Evolutionary conservation across 2,888 invertebrate genomes (phyloP).

Genomic region (Microchrysa polita): DNA sequence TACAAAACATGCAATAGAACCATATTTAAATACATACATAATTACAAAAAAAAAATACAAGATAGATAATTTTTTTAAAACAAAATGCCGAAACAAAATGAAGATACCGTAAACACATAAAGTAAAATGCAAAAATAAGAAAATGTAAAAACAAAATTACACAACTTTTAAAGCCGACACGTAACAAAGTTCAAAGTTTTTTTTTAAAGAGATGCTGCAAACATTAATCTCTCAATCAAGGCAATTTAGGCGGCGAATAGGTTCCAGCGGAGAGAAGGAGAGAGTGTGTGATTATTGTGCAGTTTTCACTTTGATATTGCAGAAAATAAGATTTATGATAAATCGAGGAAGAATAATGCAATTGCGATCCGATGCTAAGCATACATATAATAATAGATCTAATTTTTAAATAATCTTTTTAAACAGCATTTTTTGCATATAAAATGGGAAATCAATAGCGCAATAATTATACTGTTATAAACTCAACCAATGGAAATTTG

Average conservation of each 20-base stretch:
- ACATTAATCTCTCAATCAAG: slow-evolving; percentile 6
- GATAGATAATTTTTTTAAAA: slow-evolving; percentile 46
- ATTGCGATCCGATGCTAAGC: slow-evolving; percentile 26
- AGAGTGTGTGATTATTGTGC: neutral
- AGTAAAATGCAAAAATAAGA: slow-evolving; percentile 46
- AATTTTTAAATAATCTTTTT: slow-evolving; percentile 29
- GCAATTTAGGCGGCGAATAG: neutral
- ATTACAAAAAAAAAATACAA: no score
- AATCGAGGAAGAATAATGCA: no score
- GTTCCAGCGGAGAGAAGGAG: neutral
- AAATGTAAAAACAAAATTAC: slow-evolving; percentile 35
- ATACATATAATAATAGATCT: slow-evolving; percentile 32
- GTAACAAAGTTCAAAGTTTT: slow-evolving; percentile 50
- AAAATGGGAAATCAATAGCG: slow-evolving; percentile 42
- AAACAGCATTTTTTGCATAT: slow-evolving; percentile 26
- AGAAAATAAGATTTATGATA: neutral
- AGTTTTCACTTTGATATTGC: no score
- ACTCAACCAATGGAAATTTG: slow-evolving; percentile 27
- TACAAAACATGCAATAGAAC: slow-evolving; percentile 53
- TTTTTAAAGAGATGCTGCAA: slow-evolving; percentile 39
- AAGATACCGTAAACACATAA: neutral
- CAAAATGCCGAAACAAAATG: slow-evolving; percentile 1
- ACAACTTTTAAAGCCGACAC: slow-evolving; percentile 45
- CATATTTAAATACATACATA: slow-evolving; percentile 51
- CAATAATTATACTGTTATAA: slow-evolving; percentile 45